A percentile compares a stretch with the other conserved stretches of the same genome.
Evolutionary conservation across 1,140 invertebrate genomes (phyloP).

Genomic region (Tetragnatha versicolor): DNA sequence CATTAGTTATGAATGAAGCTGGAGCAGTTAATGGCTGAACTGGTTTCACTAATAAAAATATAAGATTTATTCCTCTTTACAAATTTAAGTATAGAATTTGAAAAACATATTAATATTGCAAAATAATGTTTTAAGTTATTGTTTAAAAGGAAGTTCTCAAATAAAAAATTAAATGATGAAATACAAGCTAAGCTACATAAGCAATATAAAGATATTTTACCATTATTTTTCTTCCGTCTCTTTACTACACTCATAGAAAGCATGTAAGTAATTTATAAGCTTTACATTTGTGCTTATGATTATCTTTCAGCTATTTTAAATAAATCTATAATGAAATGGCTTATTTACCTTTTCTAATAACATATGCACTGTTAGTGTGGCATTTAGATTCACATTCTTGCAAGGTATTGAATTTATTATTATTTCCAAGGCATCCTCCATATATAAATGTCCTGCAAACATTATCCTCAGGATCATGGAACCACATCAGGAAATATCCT

Average conservation of each 20-base stretch:
- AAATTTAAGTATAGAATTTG: background rate
- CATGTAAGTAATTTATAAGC: too few relatives aligned
- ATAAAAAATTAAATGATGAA: too few relatives aligned
- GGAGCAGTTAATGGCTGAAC: constrained; percentile 10
- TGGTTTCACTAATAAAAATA: constrained; percentile 17
- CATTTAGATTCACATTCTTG: constrained; percentile 70
- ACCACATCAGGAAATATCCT: constrained; percentile 72
- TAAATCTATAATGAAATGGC: background rate
- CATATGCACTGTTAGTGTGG: constrained; percentile 28
- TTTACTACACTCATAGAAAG: too few relatives aligned
- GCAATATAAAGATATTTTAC: too few relatives aligned
- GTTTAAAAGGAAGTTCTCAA: too few relatives aligned
- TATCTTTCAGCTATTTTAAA: too few relatives aligned
- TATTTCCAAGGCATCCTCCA: constrained; percentile 84
- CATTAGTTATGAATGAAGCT: constrained; percentile 44
- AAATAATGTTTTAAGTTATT: too few relatives aligned
- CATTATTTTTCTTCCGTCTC: too few relatives aligned
- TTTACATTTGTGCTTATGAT: too few relatives aligned
- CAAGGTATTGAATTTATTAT: constrained; percentile 79
- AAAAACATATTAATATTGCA: too few relatives aligned
- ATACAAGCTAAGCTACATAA: too few relatives aligned
- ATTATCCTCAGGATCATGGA: constrained; percentile 69
- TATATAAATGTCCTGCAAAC: constrained; percentile 77
- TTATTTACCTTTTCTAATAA: constrained; percentile 7
- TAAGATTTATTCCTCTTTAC: background rate